Percentiles rank a stretch among this genome's conserved stretches.
phyloP scores from a whole-genome alignment of 2,113 vertebrate species.

The Lutjanus erythropterus region DNA sequence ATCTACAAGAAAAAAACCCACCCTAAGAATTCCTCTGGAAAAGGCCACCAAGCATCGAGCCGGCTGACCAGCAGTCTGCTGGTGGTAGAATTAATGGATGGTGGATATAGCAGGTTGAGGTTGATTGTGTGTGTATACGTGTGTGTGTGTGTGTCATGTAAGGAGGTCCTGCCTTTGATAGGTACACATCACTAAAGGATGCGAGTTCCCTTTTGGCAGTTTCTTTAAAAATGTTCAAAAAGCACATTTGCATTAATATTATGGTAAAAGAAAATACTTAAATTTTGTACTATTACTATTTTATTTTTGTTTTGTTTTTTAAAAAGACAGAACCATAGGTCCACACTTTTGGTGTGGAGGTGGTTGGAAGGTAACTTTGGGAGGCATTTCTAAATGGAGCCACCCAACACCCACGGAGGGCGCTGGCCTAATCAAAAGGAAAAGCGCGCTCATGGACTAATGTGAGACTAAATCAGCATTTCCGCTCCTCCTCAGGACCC shows the following conservation, averaged over 20 bases:
- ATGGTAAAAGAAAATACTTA: too few relatives aligned
- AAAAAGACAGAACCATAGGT: too few relatives aligned
- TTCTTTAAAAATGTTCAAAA: too few relatives aligned
- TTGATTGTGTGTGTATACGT: conserved; percentile 9
- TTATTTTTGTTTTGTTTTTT: too few relatives aligned
- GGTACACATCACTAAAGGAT: too few relatives aligned
- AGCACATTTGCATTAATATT: too few relatives aligned
- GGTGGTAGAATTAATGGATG: conserved; percentile 83
- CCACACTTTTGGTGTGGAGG: too few relatives aligned
- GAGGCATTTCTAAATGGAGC: conserved; percentile 36
- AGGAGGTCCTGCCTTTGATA: too few relatives aligned
- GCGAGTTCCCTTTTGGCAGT: too few relatives aligned
- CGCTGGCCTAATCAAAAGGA: conserved; percentile 60
- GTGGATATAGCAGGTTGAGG: conserved; percentile 56
- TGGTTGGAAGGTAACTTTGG: conserved; percentile 41
- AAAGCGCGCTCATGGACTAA: conserved; percentile 69
- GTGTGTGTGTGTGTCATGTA: conserved; percentile 57
- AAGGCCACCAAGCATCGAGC: conserved; percentile 78
- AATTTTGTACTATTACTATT: too few relatives aligned
- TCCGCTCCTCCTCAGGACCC: conserved; percentile 77
- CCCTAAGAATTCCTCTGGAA: conserved; percentile 94
- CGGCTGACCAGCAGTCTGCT: conserved; percentile 75
- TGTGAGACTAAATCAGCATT: conserved; percentile 81
- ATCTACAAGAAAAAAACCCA: conserved; percentile 89
- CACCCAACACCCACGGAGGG: conserved; percentile 47